Evolutionary conservation across 1,140 invertebrate genomes (phyloP), one percentile per base, ranked within the genome.

Genomic region (Aleiodes sp.): DNA sequence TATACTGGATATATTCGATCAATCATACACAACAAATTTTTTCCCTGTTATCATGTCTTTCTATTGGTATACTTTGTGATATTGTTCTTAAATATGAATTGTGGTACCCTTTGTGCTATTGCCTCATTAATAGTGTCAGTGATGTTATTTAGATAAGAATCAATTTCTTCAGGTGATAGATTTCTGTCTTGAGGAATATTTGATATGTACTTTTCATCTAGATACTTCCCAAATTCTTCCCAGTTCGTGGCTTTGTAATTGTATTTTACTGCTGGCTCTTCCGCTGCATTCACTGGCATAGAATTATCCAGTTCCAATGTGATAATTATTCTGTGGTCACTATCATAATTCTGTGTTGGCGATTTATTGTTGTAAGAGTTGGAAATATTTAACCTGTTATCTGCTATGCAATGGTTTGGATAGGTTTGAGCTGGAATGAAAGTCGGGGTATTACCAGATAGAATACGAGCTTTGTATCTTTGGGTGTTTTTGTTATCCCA

Each of bases 191-290:
- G 1, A 12, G 35, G 37, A 26, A 24, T 64, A n/a, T 59, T 14
- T n/a, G 41, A 21, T 0, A 33, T 21, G 28, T 56, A 65, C 10
- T 14, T 4, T 8, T 65, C 26, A 2, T 59, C 28, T 35, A 70
- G 4, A 12, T 59, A 12, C 10, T 65, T 60, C 1, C 6, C 8
- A 35, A 70, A 70, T 39, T 52, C 24, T 2, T 39, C 21, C 62
- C 69, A 70, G n/a, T 70, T 59, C 2, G 69, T 61, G 8, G 12
- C 29, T 65, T 70, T 70, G 16, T 28, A 70, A 19, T 65, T 57
- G 2, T 46, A 46, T 10, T n/a, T n/a, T n/a, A n/a, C n/a, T n/a
- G n/a, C 41, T 7, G 16, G 41, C 14, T 2, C 14, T 3, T 1
- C 8, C 41, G 4, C 2, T 4, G 9, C 16, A 4, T 19, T 14